These are phyloP conservation scores for Hydrophis major DNA, from an alignment of 2,797 vertebrate genomes.

Conservation along the genomic window DNA sequence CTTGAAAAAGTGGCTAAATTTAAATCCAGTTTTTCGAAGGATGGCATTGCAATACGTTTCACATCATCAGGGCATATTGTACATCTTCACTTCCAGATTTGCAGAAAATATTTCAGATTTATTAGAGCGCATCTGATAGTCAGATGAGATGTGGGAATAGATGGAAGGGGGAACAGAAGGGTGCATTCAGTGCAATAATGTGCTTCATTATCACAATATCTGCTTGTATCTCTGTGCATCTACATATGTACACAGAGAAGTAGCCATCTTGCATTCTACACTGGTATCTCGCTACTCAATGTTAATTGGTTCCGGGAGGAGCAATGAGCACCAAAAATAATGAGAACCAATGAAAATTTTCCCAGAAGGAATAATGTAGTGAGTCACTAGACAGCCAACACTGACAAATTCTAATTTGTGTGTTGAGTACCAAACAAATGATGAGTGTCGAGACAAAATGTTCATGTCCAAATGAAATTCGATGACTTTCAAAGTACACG, in stretches of 20 bases:
- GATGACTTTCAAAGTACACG: neutral
- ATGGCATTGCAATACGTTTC: neutral
- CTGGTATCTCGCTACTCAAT: neutral
- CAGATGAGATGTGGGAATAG: neutral
- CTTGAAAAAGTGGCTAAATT: neutral
- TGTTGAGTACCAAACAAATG: neutral
- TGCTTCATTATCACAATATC: constrained; percentile 11
- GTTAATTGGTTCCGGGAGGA: neutral
- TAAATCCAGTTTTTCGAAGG: neutral
- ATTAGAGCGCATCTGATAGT: constrained; percentile 23
- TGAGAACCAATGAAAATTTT: neutral
- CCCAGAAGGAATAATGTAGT: neutral
- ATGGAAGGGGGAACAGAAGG: neutral
- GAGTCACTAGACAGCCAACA: neutral
- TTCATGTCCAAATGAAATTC: neutral
- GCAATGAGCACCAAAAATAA: neutral
- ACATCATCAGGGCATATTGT: neutral
- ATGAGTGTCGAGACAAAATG: neutral
- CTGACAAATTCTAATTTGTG: neutral
- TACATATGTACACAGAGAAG: constrained; percentile 2
- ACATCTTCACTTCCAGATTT: constrained; percentile 6
- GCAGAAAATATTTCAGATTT: constrained; percentile 3
- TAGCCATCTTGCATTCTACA: neutral
- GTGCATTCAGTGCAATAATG: neutral
- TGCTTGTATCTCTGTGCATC: neutral